Base-by-base conservation (phyloP, 2,888 invertebrate species). In the Caradrina kadenii region DNA sequence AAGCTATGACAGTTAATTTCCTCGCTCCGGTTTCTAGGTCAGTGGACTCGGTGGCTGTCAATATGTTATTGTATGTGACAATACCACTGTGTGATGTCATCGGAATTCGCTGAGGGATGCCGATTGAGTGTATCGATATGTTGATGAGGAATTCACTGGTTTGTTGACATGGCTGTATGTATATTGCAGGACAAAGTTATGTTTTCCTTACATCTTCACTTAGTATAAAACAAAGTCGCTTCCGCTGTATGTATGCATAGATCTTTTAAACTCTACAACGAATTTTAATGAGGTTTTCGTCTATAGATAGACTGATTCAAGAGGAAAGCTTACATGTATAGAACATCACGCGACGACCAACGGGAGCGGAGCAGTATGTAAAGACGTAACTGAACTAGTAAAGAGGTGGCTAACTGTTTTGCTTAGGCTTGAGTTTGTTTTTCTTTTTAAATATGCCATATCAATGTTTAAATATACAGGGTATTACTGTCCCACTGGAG, bases 1-100 rank as follows among this genome's bases (percentile, higher is more conserved):
- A 55, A 67, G 69, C 60, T 52, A 50, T 60, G 87, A 83, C 83
- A 83, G 81, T 85, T 86, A 87, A 88, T 89, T 89, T 89, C 89
- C 88, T 82, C 79, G 53, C 62, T 64, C 58, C 63, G 45, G 60
- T 83, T 85, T 87, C 78, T 87, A 76, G 87, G 88, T 87, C 87
- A 86, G 73, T 64, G 26, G 26, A 26, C 26, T 26, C 26, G 26
- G 26, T 26, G 50, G 42, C 54, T 70, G 74, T 69, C 80, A 76
- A 79, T 73, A 63, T 39, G 56, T 17, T 63, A 63, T 56, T 69
- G 63, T 63, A 19, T 19, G 31, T 65, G 45, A 75, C 70, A 79
- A 83, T 64, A 39, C 48, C 19, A 50, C 13, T 54, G 35, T 49
- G 22, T 61, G 63, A 54, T 39, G 52, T 22, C 45, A 5, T 26